Conservation (phyloP, 2,113 vertebrate genomes). For the Rhodinocichla rosea region DNA sequence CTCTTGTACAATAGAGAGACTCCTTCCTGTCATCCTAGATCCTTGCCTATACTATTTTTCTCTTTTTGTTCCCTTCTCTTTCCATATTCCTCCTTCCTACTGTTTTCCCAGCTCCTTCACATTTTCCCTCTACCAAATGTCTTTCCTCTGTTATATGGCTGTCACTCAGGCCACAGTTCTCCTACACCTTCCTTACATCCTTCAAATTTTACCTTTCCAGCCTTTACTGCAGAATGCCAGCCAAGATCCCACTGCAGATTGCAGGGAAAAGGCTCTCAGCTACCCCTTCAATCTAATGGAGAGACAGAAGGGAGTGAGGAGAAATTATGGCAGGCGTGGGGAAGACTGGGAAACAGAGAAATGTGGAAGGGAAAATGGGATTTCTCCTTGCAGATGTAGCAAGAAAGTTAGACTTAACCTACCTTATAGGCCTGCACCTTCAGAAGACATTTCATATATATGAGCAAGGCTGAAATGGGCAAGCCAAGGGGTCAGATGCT, state of each 20-base stretch:
- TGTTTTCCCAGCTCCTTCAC: not conserved
- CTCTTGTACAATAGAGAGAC: not conserved
- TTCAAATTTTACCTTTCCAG: not conserved
- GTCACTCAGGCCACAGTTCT: not conserved
- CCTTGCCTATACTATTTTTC: not conserved
- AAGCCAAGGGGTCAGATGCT: not conserved
- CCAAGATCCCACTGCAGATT: not conserved
- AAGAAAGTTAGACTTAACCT: not conserved
- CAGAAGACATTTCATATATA: rapidly evolving
- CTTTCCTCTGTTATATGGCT: not conserved
- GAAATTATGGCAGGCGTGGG: not conserved
- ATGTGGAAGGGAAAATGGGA: not conserved
- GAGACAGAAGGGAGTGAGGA: not conserved
- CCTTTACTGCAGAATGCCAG: not conserved
- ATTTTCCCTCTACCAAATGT: not conserved
- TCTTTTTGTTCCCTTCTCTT: not conserved
- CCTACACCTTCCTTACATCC: not conserved
- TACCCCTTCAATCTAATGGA: rapidly evolving
- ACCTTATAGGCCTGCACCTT: rapidly evolving
- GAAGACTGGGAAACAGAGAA: not conserved
- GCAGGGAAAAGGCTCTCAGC: not conserved
- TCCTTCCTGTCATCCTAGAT: not conserved
- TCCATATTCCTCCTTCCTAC: not conserved
- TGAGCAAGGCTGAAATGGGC: not conserved
- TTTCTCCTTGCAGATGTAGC: not conserved